These are phyloP conservation scores for human DNA, from an alignment of 2,113 vertebrate species.

Conservation along the genomic window DNA sequence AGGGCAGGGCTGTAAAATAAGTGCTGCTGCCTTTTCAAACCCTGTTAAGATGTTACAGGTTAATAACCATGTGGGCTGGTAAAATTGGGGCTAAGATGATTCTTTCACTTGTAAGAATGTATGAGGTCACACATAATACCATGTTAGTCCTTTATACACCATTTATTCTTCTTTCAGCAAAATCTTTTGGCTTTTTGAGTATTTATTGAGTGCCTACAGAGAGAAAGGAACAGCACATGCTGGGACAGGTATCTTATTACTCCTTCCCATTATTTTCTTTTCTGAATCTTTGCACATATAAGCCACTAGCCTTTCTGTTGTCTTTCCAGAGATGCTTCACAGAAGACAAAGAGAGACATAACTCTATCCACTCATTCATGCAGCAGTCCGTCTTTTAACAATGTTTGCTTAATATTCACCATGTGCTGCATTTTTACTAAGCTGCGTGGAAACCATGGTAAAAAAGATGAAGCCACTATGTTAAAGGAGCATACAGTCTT, in stretches of 20 bases:
- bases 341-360: not conserved
- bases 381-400: not conserved
- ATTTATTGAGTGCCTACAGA: not conserved
- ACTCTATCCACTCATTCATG: not conserved
- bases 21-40: not conserved
- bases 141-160: not conserved
- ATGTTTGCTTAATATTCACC: not conserved
- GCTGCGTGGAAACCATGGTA: not conserved
- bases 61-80: not conserved
- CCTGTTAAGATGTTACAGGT: not conserved
- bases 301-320: not conserved
- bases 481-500: not conserved
- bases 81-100: not conserved
- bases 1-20: not conserved
- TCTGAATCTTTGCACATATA: not conserved
- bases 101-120: not conserved
- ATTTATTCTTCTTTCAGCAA: not conserved
- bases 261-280: constrained; percentile 15
- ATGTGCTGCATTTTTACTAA: not conserved
- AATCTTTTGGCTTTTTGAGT: not conserved
- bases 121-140: not conserved
- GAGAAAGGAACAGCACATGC: not conserved
- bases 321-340: not conserved
- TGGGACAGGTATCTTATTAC: too few relatives aligned
- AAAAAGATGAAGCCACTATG: not conserved